phyloP scores from a whole-genome alignment of 2,888 invertebrate species.

The Platycnemis pennipes region DNA sequence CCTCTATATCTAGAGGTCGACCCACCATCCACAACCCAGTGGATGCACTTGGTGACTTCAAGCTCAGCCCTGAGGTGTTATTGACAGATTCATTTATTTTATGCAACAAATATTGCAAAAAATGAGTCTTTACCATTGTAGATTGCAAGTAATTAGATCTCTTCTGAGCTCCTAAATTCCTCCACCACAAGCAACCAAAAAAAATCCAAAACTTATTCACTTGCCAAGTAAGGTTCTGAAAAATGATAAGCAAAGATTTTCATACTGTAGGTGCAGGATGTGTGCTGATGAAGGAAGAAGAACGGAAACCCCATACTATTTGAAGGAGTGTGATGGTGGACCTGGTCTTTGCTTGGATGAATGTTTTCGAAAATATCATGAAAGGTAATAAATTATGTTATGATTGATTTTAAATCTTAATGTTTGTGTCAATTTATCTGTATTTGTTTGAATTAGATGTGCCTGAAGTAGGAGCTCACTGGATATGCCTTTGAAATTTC shows the following conservation, averaged over 20 bases:
- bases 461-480: background rate
- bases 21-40: too few species aligned
- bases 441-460: background rate
- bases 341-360: background rate
- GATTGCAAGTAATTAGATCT: background rate
- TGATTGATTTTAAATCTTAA: background rate
- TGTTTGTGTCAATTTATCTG: background rate
- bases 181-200: background rate
- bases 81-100: background rate
- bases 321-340: background rate
- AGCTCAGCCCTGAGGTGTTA: too few species aligned
- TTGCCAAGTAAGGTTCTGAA: background rate
- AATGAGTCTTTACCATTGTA: slow-evolving; percentile 4
- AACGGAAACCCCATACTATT: background rate
- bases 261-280: background rate
- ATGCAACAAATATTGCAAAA: background rate
- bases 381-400: background rate
- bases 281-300: background rate
- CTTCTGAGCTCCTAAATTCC: background rate
- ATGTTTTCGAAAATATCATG: background rate
- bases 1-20: too few species aligned
- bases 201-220: background rate
- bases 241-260: background rate
- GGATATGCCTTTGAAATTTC: background rate
- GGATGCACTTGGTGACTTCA: too few species aligned